A percentile compares a stretch with the other conserved stretches of the same genome.
Conservation (phyloP, 2,888 invertebrate genomes). For the Microplitis deprimator region DNA sequence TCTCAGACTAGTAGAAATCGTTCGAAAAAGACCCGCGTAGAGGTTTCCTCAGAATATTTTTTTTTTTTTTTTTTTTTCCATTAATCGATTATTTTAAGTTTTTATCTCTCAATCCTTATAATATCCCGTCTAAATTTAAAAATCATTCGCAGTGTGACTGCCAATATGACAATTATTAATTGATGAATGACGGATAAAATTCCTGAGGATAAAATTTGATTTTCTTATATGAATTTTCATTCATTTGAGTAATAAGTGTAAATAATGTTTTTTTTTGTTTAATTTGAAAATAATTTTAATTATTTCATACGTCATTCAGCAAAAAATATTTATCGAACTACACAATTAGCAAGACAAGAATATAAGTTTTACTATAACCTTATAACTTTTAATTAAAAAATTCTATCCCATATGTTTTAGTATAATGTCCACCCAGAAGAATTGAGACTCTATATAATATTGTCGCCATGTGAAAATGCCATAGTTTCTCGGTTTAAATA, state of each 20-base stretch:
- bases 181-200: not conserved
- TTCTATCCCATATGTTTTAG: conserved; percentile 46
- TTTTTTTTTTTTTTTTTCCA: conserved; percentile 44
- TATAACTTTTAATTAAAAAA: not conserved
- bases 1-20: conserved; percentile 50
- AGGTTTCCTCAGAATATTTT: conserved; percentile 52
- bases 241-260: conserved; percentile 2
- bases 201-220: not conserved
- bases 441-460: conserved; percentile 67
- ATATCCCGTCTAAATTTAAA: conserved; percentile 41
- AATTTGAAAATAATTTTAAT: conserved; percentile 10
- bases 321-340: conserved; percentile 26
- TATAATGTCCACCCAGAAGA: conserved; percentile 53
- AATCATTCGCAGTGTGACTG: conserved; percentile 49
- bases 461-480: conserved; percentile 68
- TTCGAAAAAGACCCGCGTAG: conserved; percentile 57
- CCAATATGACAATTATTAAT: conserved; percentile 30
- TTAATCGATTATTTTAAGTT: conserved; percentile 33
- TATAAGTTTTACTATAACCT: conserved; percentile 2
- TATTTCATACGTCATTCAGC: not conserved
- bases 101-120: conserved; percentile 39
- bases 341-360: conserved; percentile 27
- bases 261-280: conserved; percentile 6
- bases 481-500: conserved; percentile 27
- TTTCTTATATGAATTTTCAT: conserved; percentile 6